phyloP scores from a whole-genome alignment of 2,797 vertebrate genomes.

The Gobio occitaniae region DNA sequence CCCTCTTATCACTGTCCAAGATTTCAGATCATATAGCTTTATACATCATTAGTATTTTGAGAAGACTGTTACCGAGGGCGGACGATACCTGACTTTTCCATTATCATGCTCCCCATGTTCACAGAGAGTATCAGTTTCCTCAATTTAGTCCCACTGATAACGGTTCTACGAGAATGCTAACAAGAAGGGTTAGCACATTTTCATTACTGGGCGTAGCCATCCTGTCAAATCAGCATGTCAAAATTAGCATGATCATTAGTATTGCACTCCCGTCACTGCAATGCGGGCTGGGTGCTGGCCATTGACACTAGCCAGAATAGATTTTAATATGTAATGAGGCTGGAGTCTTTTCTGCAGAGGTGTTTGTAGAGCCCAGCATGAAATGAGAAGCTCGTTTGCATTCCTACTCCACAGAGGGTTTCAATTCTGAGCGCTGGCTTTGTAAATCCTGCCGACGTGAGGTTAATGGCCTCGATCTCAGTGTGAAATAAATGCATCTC shows the following conservation, averaged over 20 bases:
- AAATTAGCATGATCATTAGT: conserved; percentile 62
- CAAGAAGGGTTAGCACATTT: conserved; percentile 47
- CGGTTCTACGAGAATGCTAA: conserved; percentile 43
- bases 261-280: conserved; percentile 63
- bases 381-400: conserved; percentile 53
- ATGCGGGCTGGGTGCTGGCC: conserved; percentile 54
- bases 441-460: conserved; percentile 56
- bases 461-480: conserved; percentile 50
- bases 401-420: conserved; percentile 50
- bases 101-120: conserved; percentile 50
- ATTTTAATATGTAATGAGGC: conserved; percentile 72
- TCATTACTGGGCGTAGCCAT: conserved; percentile 45
- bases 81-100: conserved; percentile 34
- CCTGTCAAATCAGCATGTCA: conserved; percentile 58
- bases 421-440: conserved; percentile 21
- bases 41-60: conserved; percentile 51
- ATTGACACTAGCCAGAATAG: conserved; percentile 62
- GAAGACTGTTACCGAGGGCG: conserved; percentile 18
- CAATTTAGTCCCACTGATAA: conserved; percentile 51
- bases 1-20: conserved; percentile 25
- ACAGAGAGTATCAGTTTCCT: conserved; percentile 59
- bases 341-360: conserved; percentile 55
- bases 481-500: conserved; percentile 54
- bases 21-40: conserved; percentile 38
- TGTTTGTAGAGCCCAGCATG: conserved; percentile 58